These are phyloP conservation scores for Siniperca chuatsi DNA, from an alignment of 2,113 vertebrate species.

Conservation along the genomic window DNA sequence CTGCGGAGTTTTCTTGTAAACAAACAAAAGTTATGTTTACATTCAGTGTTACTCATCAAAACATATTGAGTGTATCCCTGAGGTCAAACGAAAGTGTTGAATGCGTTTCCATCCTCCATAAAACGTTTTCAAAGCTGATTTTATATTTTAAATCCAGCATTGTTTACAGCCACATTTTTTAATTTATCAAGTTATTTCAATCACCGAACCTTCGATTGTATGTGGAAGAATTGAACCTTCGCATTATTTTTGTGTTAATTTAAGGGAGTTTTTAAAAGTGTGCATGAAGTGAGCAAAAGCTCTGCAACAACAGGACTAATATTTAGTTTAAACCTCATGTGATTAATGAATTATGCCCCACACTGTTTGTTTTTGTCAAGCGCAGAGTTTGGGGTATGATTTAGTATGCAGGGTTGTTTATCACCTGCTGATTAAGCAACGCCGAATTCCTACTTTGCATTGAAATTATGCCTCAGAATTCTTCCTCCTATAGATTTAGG, in stretches of 20 bases:
- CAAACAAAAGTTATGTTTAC: no score
- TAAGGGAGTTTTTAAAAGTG: not conserved
- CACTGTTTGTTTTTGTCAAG: constrained; percentile 34
- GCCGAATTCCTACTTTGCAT: not conserved
- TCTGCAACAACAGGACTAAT: not conserved
- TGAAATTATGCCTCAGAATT: not conserved
- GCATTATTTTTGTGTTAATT: not conserved
- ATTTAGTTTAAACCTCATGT: not conserved
- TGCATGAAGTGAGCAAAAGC: not conserved
- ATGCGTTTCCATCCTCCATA: no score
- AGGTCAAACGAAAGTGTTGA: no score
- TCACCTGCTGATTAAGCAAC: constrained; percentile 10
- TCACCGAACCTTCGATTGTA: not conserved
- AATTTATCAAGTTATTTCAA: not conserved
- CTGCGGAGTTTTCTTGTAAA: no score
- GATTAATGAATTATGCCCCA: not conserved
- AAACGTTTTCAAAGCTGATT: no score
- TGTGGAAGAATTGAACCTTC: not conserved
- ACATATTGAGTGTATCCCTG: no score
- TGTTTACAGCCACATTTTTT: no score
- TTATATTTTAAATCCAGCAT: no score
- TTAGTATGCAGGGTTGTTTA: constrained; percentile 22
- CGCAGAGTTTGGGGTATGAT: not conserved
- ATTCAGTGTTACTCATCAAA: no score
- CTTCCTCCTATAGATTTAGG: not conserved